A percentile compares a stretch with the other conserved stretches of the same genome.
phyloP scores from a whole-genome alignment of 1,140 invertebrate species.

The Diorhabda carinulata region DNA sequence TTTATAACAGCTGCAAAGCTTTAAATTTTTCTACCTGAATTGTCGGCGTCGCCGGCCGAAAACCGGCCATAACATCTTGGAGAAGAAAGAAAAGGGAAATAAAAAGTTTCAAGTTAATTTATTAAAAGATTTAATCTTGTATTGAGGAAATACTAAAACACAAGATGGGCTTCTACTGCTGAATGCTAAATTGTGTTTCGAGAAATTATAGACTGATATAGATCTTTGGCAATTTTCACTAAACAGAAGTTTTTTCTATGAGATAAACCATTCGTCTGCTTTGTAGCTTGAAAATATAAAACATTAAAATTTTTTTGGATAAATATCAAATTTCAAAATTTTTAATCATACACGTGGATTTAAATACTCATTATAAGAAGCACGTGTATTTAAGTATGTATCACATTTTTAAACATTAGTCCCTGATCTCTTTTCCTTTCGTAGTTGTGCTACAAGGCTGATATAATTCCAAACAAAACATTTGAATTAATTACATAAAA shows the following conservation, averaged over 20 bases:
- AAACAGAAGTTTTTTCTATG: neutral
- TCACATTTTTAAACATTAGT: too few species aligned
- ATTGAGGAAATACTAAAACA: constrained; percentile 2
- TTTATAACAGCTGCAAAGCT: neutral
- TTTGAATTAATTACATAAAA: too few species aligned
- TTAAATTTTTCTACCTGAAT: constrained; percentile 1
- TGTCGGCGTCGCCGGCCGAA: neutral
- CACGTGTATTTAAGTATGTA: too few species aligned
- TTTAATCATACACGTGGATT: too few species aligned
- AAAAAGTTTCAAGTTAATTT: constrained; percentile 3
- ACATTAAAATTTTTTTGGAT: too few species aligned
- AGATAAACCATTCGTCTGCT: neutral
- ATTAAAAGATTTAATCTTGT: constrained; percentile 1
- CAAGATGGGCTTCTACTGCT: neutral
- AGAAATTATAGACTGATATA: neutral
- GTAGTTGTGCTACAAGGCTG: too few species aligned
- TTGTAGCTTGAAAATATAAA: too few species aligned
- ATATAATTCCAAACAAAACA: too few species aligned
- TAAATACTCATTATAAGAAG: too few species aligned
- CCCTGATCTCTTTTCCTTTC: too few species aligned
- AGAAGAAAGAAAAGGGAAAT: neutral
- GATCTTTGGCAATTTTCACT: neutral
- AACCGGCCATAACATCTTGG: neutral
- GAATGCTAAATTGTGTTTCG: neutral
- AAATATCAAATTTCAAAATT: too few species aligned